These are phyloP conservation scores for Dorcus hopei DNA, from an alignment of 2,888 invertebrate genomes.

Conservation along the genomic window DNA sequence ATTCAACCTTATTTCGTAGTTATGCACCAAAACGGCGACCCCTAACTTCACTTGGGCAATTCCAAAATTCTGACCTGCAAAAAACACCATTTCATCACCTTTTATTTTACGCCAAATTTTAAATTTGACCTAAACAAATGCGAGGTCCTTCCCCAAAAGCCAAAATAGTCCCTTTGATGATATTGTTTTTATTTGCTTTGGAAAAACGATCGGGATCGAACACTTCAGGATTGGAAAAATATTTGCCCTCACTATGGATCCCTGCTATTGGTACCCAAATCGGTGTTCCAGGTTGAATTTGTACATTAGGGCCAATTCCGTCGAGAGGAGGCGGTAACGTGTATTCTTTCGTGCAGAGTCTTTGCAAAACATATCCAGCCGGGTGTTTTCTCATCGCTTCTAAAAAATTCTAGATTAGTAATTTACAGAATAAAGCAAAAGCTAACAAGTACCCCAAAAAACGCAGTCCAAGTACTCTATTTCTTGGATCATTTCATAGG, in stretches of 20 bases:
- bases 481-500: slow-evolving; percentile 52
- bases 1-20: slow-evolving; percentile 26
- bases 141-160: slow-evolving; percentile 35
- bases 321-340: slow-evolving; percentile 12
- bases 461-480: slow-evolving; percentile 38
- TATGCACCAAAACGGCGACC: slow-evolving; percentile 21
- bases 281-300: slow-evolving; percentile 22
- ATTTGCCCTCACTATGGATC: slow-evolving; percentile 25
- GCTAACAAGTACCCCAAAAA: slow-evolving; percentile 2
- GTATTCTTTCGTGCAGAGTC: slow-evolving; percentile 28
- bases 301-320: slow-evolving; percentile 22
- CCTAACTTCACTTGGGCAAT: slow-evolving; percentile 30
- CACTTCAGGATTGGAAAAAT: slow-evolving; percentile 24
- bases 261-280: slow-evolving; percentile 23
- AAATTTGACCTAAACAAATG: slow-evolving; percentile 28
- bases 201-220: slow-evolving; percentile 30
- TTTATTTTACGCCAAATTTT: background rate
- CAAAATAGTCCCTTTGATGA: slow-evolving; percentile 30
- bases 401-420: slow-evolving; percentile 3
- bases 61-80: slow-evolving; percentile 32
- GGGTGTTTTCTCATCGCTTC: slow-evolving; percentile 30
- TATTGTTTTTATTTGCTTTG: slow-evolving; percentile 31
- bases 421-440: no score
- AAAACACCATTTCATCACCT: background rate
- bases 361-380: slow-evolving; percentile 25